A percentile compares a stretch with the other conserved stretches of the same genome.
These are phyloP conservation scores for Oreochromis spilurus DNA, from an alignment of 2,113 vertebrate species.

Conservation along the genomic window DNA sequence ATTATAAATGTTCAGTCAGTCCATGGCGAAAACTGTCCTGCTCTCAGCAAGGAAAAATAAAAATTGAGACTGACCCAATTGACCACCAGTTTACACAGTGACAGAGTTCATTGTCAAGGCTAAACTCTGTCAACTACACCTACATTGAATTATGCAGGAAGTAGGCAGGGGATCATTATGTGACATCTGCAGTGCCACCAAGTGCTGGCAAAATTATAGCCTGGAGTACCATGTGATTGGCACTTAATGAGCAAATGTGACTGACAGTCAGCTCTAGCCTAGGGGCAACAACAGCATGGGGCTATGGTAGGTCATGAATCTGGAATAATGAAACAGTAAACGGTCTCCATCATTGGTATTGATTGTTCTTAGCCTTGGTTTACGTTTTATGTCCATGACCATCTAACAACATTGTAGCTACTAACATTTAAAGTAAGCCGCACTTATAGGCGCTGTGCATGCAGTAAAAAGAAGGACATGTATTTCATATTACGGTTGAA, in stretches of 20 bases:
- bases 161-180: constrained; percentile 53
- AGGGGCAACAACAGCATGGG: constrained; percentile 55
- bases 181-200: constrained; percentile 62
- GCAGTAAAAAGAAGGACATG: background rate
- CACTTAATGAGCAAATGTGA: constrained; percentile 75
- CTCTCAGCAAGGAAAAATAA: background rate
- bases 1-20: background rate
- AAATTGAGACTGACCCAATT: background rate
- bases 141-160: constrained; percentile 53
- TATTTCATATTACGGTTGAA: background rate
- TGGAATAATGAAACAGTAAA: constrained; percentile 70
- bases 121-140: constrained; percentile 52
- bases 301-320: constrained; percentile 64
- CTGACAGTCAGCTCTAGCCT: constrained; percentile 68
- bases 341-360: constrained; percentile 58
- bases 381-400: constrained; percentile 57
- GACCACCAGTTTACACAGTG: background rate
- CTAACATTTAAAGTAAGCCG: background rate
- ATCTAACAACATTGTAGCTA: constrained; percentile 4
- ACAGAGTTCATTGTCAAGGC: constrained; percentile 49
- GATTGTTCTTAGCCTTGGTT: constrained; percentile 53
- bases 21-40: background rate
- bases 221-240: constrained; percentile 66
- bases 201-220: constrained; percentile 64
- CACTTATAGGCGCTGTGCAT: background rate